Base-by-base conservation (phyloP, 2,888 invertebrate species). In the Camptogramma bilineatum region DNA sequence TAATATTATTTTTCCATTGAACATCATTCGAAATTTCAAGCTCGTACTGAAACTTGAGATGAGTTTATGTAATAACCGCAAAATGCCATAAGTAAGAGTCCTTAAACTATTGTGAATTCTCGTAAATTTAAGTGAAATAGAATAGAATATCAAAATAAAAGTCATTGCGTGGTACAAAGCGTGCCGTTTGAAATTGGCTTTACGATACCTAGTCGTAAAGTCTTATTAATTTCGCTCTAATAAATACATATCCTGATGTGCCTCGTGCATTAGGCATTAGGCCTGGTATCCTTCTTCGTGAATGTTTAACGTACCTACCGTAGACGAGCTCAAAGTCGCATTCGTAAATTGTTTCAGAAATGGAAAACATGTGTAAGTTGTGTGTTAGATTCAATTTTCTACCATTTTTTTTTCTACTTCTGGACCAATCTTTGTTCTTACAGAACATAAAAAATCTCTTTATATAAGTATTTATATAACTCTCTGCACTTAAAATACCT, bases 161-260 rank as follows among this genome's bases (percentile, higher is more conserved):
- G 28, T 28, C 28, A 28, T n/a, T n/a, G 28, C 39, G 9, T 44
- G 8, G 16, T 8, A 13, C 13, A 13, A 44, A 10, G 13, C 34
- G 13, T 17, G 17, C 5, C 18, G 28, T 31, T 31, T 54, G 42
- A 24, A 54, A 28, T 10, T 16, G 2, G 13, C 54, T 46, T 54
- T 31, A 47, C 18, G 55, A 47, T 1, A n/a, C n/a, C n/a, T n/a
- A 31, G n/a, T n/a, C 13, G 4, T 19, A 46, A 17, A 44, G 24
- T 53, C 42, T 42, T 16, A 42, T 44, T 21, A 53, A 24, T 13
- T 39, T 39, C 47, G n/a, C 47, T 18, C 31, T 47, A 55, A 47
- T 55, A 55, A 47, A 47, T 46, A 46, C 31, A 31, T 28, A 47
- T 55, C 19, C 18, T 16, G 21, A 21, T 21, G 42, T 31, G 31